These are phyloP conservation scores for Triplophysa rosa DNA, from an alignment of 2,113 vertebrate species.

Conservation along the genomic window DNA sequence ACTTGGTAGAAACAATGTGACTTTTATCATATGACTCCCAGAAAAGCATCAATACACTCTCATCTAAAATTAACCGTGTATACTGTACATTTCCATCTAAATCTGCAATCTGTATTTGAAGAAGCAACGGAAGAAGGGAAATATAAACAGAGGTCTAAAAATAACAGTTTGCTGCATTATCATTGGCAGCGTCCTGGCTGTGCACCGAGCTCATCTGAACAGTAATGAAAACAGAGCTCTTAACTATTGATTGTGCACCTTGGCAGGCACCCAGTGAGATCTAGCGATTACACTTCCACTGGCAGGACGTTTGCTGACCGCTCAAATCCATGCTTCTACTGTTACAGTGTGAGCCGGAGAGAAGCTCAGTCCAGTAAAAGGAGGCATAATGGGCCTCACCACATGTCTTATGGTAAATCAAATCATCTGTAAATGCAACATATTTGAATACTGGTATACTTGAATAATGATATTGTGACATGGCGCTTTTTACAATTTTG, in stretches of 20 bases:
- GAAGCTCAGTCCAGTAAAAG: slow-evolving; percentile 28
- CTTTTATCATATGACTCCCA: slow-evolving; percentile 2
- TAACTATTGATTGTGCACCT: slow-evolving; percentile 68
- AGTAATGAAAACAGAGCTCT: slow-evolving; percentile 71
- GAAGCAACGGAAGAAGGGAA: slow-evolving; percentile 31
- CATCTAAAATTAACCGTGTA: slow-evolving; percentile 61
- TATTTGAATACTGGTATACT: too few relatives aligned
- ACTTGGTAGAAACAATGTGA: not conserved
- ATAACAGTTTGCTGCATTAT: slow-evolving; percentile 66
- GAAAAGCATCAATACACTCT: slow-evolving; percentile 1
- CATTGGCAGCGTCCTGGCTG: slow-evolving; percentile 60
- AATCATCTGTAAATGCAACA: too few relatives aligned
- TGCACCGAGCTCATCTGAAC: slow-evolving; percentile 71
- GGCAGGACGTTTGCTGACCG: slow-evolving; percentile 60
- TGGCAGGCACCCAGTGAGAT: slow-evolving; percentile 66
- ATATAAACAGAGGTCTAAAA: slow-evolving; percentile 45
- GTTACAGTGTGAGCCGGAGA: slow-evolving; percentile 58
- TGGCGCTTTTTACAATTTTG: too few relatives aligned
- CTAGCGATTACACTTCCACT: slow-evolving; percentile 66
- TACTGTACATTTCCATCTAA: slow-evolving; percentile 55
- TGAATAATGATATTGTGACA: too few relatives aligned
- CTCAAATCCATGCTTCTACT: slow-evolving; percentile 61
- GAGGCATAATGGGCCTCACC: not conserved
- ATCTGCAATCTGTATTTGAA: slow-evolving; percentile 52
- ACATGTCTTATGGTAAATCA: not conserved